Evolutionary conservation across 2,797 vertebrate species (phyloP).

Genomic region (Mionectes olivaceus): DNA sequence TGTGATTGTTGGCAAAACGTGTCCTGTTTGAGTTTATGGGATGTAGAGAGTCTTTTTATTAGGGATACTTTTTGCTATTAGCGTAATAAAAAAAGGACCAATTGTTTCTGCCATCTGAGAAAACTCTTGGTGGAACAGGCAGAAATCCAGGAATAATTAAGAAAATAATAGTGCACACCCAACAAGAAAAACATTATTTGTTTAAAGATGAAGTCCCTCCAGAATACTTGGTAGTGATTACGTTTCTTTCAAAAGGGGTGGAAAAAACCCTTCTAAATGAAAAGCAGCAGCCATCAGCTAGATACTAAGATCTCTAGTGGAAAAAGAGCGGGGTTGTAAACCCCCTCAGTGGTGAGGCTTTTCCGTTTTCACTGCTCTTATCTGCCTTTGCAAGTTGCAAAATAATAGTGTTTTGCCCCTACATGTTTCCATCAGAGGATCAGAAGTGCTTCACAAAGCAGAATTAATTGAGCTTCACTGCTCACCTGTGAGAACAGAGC

Average conservation of each 20-base stretch:
- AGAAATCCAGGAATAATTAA: slow-evolving; percentile 77
- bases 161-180: slow-evolving; percentile 71
- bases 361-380: slow-evolving; percentile 28
- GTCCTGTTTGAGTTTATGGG: slow-evolving; percentile 37
- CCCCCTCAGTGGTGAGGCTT: slow-evolving; percentile 25
- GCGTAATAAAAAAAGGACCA: not conserved
- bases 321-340: not conserved
- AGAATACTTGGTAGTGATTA: slow-evolving; percentile 51
- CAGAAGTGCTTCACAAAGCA: slow-evolving; percentile 18
- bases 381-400: slow-evolving; percentile 37
- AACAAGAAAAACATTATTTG: slow-evolving; percentile 69
- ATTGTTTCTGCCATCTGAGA: slow-evolving; percentile 74
- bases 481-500: slow-evolving; percentile 49
- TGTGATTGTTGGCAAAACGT: slow-evolving; percentile 12
- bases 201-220: slow-evolving; percentile 70
- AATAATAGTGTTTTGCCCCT: slow-evolving; percentile 55
- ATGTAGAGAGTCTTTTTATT: slow-evolving; percentile 39
- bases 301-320: slow-evolving; percentile 34
- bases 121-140: slow-evolving; percentile 68
- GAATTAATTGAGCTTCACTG: slow-evolving; percentile 8
- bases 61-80: slow-evolving; percentile 58
- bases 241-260: slow-evolving; percentile 27
- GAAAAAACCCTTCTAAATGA: slow-evolving; percentile 57
- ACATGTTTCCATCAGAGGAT: slow-evolving; percentile 46
- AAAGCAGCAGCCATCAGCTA: slow-evolving; percentile 59